Evolutionary conservation across 2,888 invertebrate species (phyloP), one percentile per base, ranked within the genome.

Genomic region (Leptinotarsa juncta): DNA sequence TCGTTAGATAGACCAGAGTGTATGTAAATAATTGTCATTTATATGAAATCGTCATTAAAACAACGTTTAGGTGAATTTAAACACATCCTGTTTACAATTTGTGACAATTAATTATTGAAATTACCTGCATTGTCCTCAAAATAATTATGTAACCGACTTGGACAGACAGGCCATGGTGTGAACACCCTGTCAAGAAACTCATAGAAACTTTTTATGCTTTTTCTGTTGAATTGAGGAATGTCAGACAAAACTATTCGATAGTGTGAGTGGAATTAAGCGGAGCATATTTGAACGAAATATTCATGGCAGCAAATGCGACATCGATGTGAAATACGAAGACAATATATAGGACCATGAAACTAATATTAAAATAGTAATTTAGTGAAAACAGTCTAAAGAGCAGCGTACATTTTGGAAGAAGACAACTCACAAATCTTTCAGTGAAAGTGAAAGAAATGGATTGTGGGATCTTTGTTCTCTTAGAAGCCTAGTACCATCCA

Each of bases 41-140:
- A 62, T 62, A 62, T 15, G 42, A 42, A 62, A 62, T 32, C 42
- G n/a, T 16, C 62, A 68, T 68, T 68, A 50, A 68, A 68, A 68
- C 55, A 18, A 4, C 57, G 57, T 57, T 69, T 62, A 71, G 42
- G 20, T 70, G 55, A 70, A 73, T 73, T 70, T 60, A 69, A 66
- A 62, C 26, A 48, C 51, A 51, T 67, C 62, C 70, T 70, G 42
- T 67, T 60, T 42, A 71, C 68, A 71, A 70, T 71, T 75, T 71
- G 69, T 66, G 50, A 48, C 62, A 70, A 74, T 67, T 67, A 71
- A 71, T 71, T 71, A 71, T 72, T 70, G 65, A 74, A 74, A 75
- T 69, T 75, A 75, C 75, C 75, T 72, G 75, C 75, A 75, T 75
- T 75, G 72, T 75, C 50, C 70, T 57, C 18, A 53, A 49, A 68